These are phyloP conservation scores for Pipistrellus nathusii DNA, from an alignment of 2,797 vertebrate species.

Conservation along the genomic window DNA sequence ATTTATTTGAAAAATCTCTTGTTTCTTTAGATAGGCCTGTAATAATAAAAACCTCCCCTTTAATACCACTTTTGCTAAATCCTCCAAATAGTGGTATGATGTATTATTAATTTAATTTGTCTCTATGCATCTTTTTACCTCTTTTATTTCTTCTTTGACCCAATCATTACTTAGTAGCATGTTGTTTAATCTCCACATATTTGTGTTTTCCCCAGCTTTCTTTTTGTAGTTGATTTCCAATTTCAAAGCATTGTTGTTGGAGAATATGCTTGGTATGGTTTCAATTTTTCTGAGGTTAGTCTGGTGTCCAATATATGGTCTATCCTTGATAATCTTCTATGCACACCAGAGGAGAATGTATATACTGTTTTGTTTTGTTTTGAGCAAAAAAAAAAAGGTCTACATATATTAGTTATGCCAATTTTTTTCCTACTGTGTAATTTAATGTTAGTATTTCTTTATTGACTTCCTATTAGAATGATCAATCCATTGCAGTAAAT, in stretches of 20 bases:
- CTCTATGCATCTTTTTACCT: background rate
- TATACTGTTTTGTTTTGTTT: background rate
- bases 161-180: background rate
- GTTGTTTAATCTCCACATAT: background rate
- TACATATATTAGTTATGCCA: background rate
- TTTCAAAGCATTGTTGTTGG: background rate
- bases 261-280: background rate
- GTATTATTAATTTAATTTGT: background rate
- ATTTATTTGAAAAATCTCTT: background rate
- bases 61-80: background rate
- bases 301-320: background rate
- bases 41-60: background rate
- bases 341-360: background rate
- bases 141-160: background rate
- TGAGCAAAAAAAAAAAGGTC: background rate
- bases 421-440: background rate
- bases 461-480: background rate
- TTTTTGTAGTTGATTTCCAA: background rate
- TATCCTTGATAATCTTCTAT: background rate
- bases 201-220: background rate
- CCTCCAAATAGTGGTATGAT: background rate
- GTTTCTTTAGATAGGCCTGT: background rate
- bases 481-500: background rate
- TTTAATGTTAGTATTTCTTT: background rate
- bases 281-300: background rate